Conservation (phyloP, 2,797 vertebrate species). For the Myripristis murdjan region DNA sequence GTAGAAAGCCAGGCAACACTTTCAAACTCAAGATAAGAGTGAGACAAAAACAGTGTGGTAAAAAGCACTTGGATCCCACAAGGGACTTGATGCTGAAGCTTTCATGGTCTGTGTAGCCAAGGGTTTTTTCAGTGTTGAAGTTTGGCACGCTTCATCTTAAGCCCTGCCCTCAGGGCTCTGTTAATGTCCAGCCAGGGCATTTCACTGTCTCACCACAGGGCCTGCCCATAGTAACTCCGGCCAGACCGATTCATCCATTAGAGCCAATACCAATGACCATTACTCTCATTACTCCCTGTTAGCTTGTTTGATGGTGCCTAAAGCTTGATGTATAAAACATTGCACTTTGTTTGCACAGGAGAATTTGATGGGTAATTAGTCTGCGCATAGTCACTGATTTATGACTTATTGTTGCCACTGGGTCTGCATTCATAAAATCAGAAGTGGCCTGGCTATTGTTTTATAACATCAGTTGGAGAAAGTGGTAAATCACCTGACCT, state of each 20-base stretch:
- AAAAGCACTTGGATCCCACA: neutral
- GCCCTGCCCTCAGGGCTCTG: neutral
- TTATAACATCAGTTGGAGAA: neutral
- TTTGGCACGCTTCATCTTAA: slow-evolving; percentile 5
- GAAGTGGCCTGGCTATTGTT: neutral
- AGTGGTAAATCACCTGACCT: neutral
- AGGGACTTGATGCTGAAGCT: neutral
- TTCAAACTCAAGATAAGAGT: neutral
- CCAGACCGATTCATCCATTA: neutral
- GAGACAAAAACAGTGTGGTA: too few relatives aligned
- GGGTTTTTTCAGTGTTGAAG: slow-evolving; percentile 2
- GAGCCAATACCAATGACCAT: neutral
- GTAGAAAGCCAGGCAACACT: neutral
- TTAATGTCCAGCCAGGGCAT: neutral
- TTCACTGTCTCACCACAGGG: neutral
- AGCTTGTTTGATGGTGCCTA: slow-evolving; percentile 15
- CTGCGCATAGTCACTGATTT: slow-evolving; percentile 13
- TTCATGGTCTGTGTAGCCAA: neutral
- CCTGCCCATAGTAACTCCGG: neutral
- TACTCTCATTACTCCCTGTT: slow-evolving; percentile 12
- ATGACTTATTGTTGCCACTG: slow-evolving; percentile 8
- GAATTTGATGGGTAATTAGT: slow-evolving; percentile 4
- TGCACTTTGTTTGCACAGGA: slow-evolving; percentile 6
- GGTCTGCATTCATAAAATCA: slow-evolving; percentile 3
- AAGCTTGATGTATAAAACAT: slow-evolving; percentile 9